Base-by-base conservation (phyloP, 2,888 invertebrate species). In the Netelia fuscicornis region DNA sequence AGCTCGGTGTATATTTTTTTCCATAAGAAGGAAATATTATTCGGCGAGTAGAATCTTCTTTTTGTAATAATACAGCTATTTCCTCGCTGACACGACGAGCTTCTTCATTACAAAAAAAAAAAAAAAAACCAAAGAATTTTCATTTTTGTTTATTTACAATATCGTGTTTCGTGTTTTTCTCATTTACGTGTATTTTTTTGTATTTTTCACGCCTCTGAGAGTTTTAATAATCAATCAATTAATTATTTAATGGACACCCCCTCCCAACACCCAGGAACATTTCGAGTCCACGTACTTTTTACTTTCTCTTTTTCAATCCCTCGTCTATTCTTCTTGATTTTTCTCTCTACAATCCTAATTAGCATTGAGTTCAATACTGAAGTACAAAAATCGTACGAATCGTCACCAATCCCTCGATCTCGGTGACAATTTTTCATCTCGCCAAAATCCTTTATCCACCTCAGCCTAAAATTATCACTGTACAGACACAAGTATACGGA, bases 151-250 rank as follows among this genome's bases (percentile, higher is more conserved):
- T 76, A 60, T 52, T 25, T 78, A 62, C 67, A 20, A 20, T 20
- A 60, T 67, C 48, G 25, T 82, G 30, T 72, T 83, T 62, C 70
- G 42, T 77, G 56, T 80, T 83, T 74, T 77, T 83, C 62, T 86
- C 70, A 56, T 81, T 74, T 37, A 68, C 52, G 42, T 44, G 42
- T 52, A 11, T 78, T 68, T 83, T 58, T 58, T 54, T 71, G n/a
- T 54, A 65, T 77, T 72, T 72, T 77, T 67, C 30, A 72, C 77
- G 72, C 65, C 65, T 77, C 72, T 72, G 48, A 76, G 64, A 82
- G 62, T 42, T n/a, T 17, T 65, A 48, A 82, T 76, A 71, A 65
- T 65, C 48, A 30, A 30, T 30, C 2, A 71, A 71, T 71, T 65
- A 56, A 70, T 76, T 71, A 52, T 81, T 67, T 74, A 74, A 58